Evolutionary conservation across 2,113 vertebrate genomes (phyloP).

Genomic region (Hydrochoerus hydrochaeris): DNA sequence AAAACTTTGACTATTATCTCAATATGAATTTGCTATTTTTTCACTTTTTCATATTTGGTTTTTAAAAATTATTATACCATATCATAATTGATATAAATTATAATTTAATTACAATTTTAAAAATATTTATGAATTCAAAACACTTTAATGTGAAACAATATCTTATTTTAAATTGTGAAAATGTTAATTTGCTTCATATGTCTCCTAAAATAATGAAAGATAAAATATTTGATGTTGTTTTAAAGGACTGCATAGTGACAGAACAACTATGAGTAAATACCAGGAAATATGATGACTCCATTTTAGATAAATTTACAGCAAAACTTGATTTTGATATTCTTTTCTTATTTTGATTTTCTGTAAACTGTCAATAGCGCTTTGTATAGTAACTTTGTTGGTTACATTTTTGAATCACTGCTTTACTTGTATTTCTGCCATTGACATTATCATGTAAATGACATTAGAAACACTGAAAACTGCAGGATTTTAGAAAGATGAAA

Average conservation of each 20-base stretch:
- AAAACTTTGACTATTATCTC: constrained; percentile 20
- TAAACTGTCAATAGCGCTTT: background rate
- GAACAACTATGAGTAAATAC: background rate
- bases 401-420: background rate
- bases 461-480: background rate
- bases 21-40: background rate
- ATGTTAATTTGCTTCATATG: background rate
- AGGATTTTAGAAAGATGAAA: background rate
- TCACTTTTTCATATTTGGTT: background rate
- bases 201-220: background rate
- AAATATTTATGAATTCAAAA: background rate
- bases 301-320: background rate
- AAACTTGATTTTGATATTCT: background rate
- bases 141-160: background rate
- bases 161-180: background rate
- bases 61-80: background rate
- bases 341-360: background rate
- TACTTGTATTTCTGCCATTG: background rate
- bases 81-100: background rate
- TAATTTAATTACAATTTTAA: background rate
- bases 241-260: background rate
- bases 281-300: background rate
- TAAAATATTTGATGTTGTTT: background rate
- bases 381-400: background rate
- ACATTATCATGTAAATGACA: background rate